Conservation (phyloP, 2,888 invertebrate genomes). For the Abrostola triplasia region DNA sequence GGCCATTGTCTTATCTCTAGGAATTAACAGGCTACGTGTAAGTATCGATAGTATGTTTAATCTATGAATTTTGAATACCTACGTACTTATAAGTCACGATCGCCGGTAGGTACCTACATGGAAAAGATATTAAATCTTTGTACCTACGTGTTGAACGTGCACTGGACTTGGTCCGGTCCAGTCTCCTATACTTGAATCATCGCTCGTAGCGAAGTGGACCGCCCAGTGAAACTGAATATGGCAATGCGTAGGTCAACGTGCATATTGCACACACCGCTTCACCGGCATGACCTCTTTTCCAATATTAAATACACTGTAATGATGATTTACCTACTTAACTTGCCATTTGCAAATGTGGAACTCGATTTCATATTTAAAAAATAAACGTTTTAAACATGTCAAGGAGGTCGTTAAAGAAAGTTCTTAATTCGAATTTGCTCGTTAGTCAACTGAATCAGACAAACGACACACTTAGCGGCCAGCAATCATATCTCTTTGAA, state of each 20-base stretch:
- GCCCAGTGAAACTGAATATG: conserved; percentile 60
- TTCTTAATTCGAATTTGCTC: conserved; percentile 25
- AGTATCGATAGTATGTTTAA: conserved; percentile 56
- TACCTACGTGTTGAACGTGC: conserved; percentile 6
- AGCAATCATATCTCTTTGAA: conserved; percentile 9
- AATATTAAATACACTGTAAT: conserved; percentile 38
- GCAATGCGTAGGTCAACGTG: conserved; percentile 66
- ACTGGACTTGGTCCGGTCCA: conserved; percentile 10
- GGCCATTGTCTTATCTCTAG: conserved; percentile 77
- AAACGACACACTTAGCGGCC: conserved; percentile 29
- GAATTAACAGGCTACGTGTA: conserved; percentile 63
- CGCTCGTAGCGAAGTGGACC: conserved; percentile 30
- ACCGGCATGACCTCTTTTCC: conserved; percentile 59
- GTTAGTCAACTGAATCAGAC: conserved; percentile 26
- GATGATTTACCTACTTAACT: conserved; percentile 34
- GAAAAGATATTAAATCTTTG: conserved; percentile 29
- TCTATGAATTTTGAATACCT: conserved; percentile 43
- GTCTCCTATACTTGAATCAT: conserved; percentile 15
- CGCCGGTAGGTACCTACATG: conserved; percentile 30
- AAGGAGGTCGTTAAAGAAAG: conserved; percentile 33
- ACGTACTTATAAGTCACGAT: conserved; percentile 34
- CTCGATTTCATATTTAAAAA: conserved; percentile 2
- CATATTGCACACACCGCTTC: conserved; percentile 56
- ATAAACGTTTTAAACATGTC: conserved; percentile 15
- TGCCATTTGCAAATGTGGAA: conserved; percentile 22